These are phyloP conservation scores for Eugnorisma glareosa DNA, from an alignment of 2,888 invertebrate genomes.

Conservation along the genomic window DNA sequence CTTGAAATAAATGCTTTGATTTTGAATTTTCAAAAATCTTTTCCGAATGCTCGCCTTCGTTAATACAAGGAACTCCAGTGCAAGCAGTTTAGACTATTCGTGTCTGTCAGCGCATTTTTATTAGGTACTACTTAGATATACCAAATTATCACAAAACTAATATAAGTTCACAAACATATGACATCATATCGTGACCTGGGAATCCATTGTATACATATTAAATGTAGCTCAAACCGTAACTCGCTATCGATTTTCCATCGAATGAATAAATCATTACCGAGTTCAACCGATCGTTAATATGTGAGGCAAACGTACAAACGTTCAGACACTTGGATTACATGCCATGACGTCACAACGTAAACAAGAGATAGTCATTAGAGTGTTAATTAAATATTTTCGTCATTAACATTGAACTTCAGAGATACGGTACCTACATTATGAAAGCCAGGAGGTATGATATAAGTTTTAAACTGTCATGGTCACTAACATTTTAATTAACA, in stretches of 20 bases:
- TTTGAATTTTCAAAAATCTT: not conserved
- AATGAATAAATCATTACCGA: constrained; percentile 40
- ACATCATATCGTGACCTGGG: constrained; percentile 7
- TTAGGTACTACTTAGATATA: not conserved
- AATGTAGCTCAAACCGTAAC: constrained; percentile 20
- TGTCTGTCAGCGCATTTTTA: not conserved
- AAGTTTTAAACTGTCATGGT: no score
- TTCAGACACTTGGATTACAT: constrained; percentile 14
- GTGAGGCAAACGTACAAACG: not conserved
- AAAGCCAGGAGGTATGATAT: not conserved
- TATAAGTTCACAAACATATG: constrained; percentile 8
- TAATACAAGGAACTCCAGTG: not conserved
- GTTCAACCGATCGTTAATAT: not conserved
- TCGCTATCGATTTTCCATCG: constrained; percentile 30
- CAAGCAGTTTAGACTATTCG: not conserved
- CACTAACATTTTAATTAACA: no score
- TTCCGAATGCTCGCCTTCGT: not conserved
- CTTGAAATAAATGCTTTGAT: no score
- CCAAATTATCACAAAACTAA: constrained; percentile 3
- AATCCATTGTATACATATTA: constrained; percentile 28
- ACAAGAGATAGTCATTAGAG: constrained; percentile 35
- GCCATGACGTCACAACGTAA: constrained; percentile 25
- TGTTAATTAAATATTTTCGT: constrained; percentile 47
- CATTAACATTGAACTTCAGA: constrained; percentile 53
- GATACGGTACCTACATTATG: constrained; percentile 13